phyloP scores from a whole-genome alignment of 1,140 invertebrate genomes.

The Drosophila setifemur region DNA sequence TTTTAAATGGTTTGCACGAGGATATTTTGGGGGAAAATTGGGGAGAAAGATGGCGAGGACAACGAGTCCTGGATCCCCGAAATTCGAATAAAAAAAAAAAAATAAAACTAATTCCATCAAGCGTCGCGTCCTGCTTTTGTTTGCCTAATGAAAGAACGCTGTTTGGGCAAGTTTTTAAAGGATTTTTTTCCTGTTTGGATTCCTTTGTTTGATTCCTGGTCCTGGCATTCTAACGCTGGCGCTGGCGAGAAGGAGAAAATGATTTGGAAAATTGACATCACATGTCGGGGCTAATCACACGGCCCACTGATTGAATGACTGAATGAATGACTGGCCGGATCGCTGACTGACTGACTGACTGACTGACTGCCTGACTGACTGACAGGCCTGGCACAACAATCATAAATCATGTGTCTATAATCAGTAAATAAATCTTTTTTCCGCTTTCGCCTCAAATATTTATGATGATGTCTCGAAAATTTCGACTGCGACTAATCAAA shows the following conservation, averaged over 20 bases:
- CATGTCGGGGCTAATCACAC: constrained; percentile 74
- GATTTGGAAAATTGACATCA: constrained; percentile 77
- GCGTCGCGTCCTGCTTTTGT: constrained; percentile 59
- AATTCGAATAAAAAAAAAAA: constrained; percentile 16
- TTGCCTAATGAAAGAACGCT: constrained; percentile 78
- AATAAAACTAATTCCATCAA: constrained; percentile 80
- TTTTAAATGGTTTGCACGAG: constrained; percentile 77
- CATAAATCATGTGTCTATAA: constrained; percentile 66
- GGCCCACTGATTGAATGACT: constrained; percentile 53
- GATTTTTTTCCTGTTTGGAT: constrained; percentile 42
- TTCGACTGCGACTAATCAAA: constrained; percentile 64
- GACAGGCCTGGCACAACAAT: constrained; percentile 26
- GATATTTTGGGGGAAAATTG: constrained; percentile 21
- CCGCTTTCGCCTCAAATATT: constrained; percentile 62
- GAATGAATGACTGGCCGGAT: constrained; percentile 13
- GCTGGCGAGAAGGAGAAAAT: constrained; percentile 45
- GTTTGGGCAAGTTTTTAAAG: constrained; percentile 75
- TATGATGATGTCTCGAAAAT: constrained; percentile 55
- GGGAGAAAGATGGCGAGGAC: neutral
- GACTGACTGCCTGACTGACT: constrained; percentile 26
- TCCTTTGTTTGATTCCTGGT: constrained; percentile 57
- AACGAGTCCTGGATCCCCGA: constrained; percentile 6
- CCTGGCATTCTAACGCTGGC: neutral
- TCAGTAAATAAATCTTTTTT: constrained; percentile 72
- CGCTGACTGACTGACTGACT: constrained; percentile 21